phyloP scores from a whole-genome alignment of 2,113 vertebrate genomes.

The Chunga burmeisteri region DNA sequence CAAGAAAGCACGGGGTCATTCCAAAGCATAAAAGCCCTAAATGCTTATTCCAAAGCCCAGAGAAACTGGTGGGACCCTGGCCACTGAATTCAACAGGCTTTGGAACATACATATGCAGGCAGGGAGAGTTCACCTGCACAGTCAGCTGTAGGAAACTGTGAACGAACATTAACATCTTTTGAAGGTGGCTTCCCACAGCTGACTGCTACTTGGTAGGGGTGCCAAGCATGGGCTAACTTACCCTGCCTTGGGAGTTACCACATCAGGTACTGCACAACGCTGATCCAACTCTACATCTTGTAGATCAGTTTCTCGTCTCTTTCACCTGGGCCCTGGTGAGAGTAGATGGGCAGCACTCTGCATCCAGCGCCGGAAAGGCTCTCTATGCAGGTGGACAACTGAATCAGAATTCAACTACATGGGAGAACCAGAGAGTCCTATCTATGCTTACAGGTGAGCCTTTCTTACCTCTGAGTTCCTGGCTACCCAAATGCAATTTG shows the following conservation, averaged over 20 bases:
- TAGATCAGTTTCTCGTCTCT: neutral
- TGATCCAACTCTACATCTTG: neutral
- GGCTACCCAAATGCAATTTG: neutral
- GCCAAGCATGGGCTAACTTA: neutral
- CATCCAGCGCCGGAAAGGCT: neutral
- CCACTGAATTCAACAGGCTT: neutral
- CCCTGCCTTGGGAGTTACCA: neutral
- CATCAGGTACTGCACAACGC: neutral
- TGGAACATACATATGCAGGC: neutral
- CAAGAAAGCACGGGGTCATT: neutral
- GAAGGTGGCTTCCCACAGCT: neutral
- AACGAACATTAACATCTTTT: neutral
- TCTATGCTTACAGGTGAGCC: neutral
- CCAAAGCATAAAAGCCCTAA: neutral
- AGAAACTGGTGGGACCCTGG: neutral
- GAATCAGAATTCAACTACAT: rapidly evolving
- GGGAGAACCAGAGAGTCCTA: neutral
- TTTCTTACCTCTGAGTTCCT: neutral
- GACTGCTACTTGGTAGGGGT: neutral
- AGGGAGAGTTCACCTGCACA: neutral
- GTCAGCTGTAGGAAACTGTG: neutral
- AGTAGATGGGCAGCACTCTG: neutral
- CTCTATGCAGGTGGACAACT: neutral
- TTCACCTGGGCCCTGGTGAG: neutral
- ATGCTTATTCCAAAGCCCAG: neutral